Conservation (phyloP, 2,888 invertebrate genomes). For the Pilophorus perplexus region DNA sequence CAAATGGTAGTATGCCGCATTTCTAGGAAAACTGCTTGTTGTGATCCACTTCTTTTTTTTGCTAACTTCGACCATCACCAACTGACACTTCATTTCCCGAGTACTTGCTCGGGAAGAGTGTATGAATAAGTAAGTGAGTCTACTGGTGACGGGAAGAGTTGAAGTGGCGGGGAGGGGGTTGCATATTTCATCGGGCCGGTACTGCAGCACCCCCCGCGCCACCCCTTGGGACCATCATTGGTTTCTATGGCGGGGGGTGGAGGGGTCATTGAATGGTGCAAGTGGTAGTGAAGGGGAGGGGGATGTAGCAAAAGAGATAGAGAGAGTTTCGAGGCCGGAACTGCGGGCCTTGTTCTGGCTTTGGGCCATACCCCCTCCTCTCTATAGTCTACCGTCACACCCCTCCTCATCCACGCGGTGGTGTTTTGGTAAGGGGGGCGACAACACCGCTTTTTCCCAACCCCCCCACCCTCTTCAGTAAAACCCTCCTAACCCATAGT, state of each 20-base stretch:
- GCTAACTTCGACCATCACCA: no score
- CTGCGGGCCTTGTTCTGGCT: conserved; percentile 38
- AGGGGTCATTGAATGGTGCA: neutral
- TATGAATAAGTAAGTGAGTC: conserved; percentile 34
- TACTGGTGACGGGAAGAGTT: neutral
- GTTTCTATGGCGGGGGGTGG: neutral
- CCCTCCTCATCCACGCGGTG: no score
- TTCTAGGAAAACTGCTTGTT: no score
- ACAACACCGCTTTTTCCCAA: conserved; percentile 24
- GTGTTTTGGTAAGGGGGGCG: conserved; percentile 15
- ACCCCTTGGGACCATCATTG: neutral
- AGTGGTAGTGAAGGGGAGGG: conserved; percentile 9
- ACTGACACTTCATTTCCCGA: conserved; percentile 22
- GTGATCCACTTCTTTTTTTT: no score
- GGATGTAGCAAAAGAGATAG: no score
- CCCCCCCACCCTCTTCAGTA: neutral
- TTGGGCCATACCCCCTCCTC: conserved; percentile 22
- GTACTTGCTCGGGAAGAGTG: conserved; percentile 17
- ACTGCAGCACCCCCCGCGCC: conserved; percentile 12
- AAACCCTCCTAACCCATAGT: neutral
- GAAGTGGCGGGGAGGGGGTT: conserved; percentile 2
- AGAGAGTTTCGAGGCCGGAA: conserved; percentile 27
- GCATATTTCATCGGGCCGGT: conserved; percentile 18
- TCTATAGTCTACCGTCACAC: neutral
- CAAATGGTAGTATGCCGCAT: no score